A percentile compares a stretch with the other conserved stretches of the same genome.
phyloP scores from a whole-genome alignment of 2,797 vertebrate species.

The Numenius phaeopus region DNA sequence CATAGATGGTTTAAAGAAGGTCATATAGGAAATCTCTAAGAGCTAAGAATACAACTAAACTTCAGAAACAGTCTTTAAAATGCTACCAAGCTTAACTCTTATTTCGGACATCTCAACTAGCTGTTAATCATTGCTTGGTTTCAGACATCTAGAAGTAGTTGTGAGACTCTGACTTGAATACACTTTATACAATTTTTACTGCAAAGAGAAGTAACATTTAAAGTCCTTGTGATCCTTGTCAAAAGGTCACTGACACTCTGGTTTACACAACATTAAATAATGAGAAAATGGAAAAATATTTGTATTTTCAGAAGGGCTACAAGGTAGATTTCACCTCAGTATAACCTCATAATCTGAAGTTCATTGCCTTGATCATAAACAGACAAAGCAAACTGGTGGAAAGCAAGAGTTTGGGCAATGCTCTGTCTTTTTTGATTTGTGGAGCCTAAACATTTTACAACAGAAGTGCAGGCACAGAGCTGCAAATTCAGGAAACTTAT shows the following conservation, averaged over 20 bases:
- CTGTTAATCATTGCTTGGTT: not conserved
- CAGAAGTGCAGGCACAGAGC: not conserved
- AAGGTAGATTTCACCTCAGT: not conserved
- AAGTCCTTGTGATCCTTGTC: not conserved
- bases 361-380: not conserved
- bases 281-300: not conserved
- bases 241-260: not conserved
- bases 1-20: not conserved
- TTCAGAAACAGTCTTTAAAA: not conserved
- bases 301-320: not conserved
- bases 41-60: not conserved
- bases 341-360: not conserved
- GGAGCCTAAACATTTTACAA: not conserved
- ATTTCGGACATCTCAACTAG: not conserved
- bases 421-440: not conserved
- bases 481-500: not conserved
- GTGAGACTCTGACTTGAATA: not conserved
- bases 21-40: not conserved
- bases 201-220: not conserved
- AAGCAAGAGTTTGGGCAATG: not conserved
- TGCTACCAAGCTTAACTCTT: not conserved
- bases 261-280: not conserved
- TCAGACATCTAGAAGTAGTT: not conserved
- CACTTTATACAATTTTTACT: not conserved
- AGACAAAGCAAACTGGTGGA: not conserved